phyloP scores from a whole-genome alignment of 2,888 invertebrate genomes.

The Tiliacea aurago region DNA sequence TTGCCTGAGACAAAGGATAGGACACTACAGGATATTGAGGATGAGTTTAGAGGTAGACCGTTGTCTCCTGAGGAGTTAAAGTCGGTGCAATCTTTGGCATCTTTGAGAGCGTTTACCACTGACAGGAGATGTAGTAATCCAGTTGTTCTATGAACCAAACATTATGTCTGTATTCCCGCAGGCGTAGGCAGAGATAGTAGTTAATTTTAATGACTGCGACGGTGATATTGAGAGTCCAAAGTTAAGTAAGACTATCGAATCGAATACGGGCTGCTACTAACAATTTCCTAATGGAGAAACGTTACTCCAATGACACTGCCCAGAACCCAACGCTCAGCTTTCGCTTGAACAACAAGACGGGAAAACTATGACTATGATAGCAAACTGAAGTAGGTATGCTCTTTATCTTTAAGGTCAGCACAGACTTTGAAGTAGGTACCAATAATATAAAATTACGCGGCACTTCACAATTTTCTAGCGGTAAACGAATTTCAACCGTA shows the following conservation, averaged over 20 bases:
- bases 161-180: background rate
- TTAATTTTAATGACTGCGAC: background rate
- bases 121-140: conserved; percentile 64
- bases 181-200: background rate
- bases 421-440: background rate
- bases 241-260: background rate
- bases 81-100: conserved; percentile 64
- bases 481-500: conserved; percentile 11
- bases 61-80: conserved; percentile 62
- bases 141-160: conserved; percentile 43
- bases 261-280: background rate
- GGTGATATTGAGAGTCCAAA: background rate
- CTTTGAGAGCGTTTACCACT: conserved; percentile 49
- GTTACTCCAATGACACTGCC: background rate
- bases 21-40: conserved; percentile 83
- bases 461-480: background rate
- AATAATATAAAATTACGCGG: conserved; percentile 11
- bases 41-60: conserved; percentile 80
- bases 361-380: background rate
- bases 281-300: background rate
- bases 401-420: conserved; percentile 25
- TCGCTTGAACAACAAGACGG: background rate
- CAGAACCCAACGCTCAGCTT: background rate
- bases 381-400: background rate
- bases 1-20: conserved; percentile 84